These are phyloP conservation scores for Drosophila hamatofila DNA, from an alignment of 2,888 invertebrate species.

Conservation along the genomic window DNA sequence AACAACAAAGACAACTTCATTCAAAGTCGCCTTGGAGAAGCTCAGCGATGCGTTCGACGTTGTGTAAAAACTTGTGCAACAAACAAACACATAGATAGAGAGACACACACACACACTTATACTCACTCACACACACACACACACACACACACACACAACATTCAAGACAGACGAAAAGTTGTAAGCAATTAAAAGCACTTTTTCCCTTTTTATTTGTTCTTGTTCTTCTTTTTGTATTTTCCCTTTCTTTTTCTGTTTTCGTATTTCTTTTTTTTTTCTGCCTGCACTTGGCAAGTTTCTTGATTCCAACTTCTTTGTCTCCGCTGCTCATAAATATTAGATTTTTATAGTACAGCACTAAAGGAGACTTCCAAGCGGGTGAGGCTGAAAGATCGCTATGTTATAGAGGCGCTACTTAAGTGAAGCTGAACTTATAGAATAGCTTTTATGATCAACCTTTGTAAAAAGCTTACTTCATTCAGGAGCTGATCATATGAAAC, in stretches of 20 bases:
- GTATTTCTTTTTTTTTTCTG: constrained; percentile 15
- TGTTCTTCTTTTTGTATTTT: constrained; percentile 18
- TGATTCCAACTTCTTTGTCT: constrained; percentile 11
- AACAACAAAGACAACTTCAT: constrained; percentile 54
- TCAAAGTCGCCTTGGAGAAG: constrained; percentile 37
- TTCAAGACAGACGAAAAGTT: constrained; percentile 33
- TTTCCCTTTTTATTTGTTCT: constrained; percentile 18
- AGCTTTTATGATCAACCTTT: too few species aligned
- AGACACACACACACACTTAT: constrained; percentile 4
- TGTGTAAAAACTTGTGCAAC: constrained; percentile 26
- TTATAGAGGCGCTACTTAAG: background rate
- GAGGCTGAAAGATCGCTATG: background rate
- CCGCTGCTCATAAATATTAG: constrained; percentile 58
- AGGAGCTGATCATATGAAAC: background rate
- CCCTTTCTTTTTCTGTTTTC: constrained; percentile 2
- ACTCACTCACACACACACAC: constrained; percentile 1
- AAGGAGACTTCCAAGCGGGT: background rate
- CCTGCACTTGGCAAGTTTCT: constrained; percentile 21
- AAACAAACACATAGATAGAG: constrained; percentile 7
- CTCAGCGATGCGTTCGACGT: constrained; percentile 51
- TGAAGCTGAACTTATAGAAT: background rate
- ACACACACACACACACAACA: constrained; percentile 1
- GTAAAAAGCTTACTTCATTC: background rate
- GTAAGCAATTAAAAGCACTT: constrained; percentile 56
- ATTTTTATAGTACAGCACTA: constrained; percentile 33